Percentiles rank a stretch among this genome's conserved stretches.
Evolutionary conservation across 2,113 vertebrate genomes (phyloP).

Genomic region (Notarius lentiginosus): DNA sequence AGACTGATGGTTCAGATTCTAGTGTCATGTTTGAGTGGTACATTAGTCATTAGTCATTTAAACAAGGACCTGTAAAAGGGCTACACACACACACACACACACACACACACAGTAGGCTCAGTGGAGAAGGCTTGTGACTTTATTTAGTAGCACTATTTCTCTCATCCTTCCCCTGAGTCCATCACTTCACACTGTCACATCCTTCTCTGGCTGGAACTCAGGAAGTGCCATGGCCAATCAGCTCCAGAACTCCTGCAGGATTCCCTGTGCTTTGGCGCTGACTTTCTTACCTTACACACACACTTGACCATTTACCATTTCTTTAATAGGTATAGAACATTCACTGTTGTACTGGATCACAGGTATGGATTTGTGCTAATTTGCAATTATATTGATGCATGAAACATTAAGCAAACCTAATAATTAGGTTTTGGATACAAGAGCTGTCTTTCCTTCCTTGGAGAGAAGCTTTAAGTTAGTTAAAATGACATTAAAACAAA

Average conservation of each 20-base stretch:
- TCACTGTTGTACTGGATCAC: neutral
- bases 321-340: neutral
- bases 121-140: constrained; percentile 38
- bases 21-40: neutral
- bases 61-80: neutral
- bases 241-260: constrained; percentile 38
- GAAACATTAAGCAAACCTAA: constrained; percentile 3
- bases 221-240: constrained; percentile 53
- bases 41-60: constrained; percentile 32
- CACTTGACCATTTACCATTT: neutral
- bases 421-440: constrained; percentile 8
- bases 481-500: constrained; percentile 27
- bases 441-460: neutral
- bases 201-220: constrained; percentile 48
- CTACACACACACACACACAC: constrained; percentile 28
- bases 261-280: constrained; percentile 28
- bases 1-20: constrained; percentile 6
- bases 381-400: constrained; percentile 5
- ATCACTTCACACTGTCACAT: constrained; percentile 55
- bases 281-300: neutral
- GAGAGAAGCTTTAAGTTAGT: constrained; percentile 13
- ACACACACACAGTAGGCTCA: constrained; percentile 3
- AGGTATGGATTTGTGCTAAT: neutral
- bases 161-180: constrained; percentile 49
- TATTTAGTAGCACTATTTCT: constrained; percentile 49